These are phyloP conservation scores for Morpho deidamia DNA, from an alignment of 2,888 invertebrate species.

Conservation along the genomic window DNA sequence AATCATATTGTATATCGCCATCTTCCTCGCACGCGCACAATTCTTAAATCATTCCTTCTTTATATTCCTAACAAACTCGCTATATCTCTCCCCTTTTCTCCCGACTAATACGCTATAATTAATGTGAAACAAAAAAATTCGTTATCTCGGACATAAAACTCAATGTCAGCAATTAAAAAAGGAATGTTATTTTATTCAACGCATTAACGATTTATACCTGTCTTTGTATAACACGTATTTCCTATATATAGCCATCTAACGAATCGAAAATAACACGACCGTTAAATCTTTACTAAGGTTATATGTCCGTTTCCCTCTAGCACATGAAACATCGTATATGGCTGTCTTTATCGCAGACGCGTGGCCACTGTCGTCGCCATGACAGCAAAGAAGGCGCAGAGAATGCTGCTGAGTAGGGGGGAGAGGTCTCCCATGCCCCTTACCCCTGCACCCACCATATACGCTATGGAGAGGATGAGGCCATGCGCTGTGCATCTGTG, in stretches of 20 bases:
- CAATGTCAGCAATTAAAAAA: neutral
- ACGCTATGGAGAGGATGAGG: constrained; percentile 69
- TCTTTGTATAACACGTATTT: neutral
- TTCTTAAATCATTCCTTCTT: no score
- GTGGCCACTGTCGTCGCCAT: constrained; percentile 32
- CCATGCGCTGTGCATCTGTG: constrained; percentile 78
- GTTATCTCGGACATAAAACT: neutral
- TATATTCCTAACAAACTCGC: neutral
- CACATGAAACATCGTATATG: neutral
- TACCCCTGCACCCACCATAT: constrained; percentile 67
- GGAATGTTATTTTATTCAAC: neutral
- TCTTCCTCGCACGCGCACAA: no score
- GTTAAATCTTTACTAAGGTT: neutral
- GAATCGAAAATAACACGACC: neutral
- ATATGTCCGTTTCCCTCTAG: neutral
- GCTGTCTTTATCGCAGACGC: constrained; percentile 15
- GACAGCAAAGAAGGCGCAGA: constrained; percentile 30
- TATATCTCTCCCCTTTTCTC: neutral
- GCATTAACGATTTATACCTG: neutral
- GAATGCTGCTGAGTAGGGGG: constrained; percentile 22
- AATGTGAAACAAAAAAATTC: neutral
- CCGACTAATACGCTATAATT: neutral
- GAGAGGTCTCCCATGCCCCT: constrained; percentile 49
- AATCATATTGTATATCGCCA: no score
- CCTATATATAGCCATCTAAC: neutral